Conservation (phyloP, 2,797 vertebrate species). For the Mormyrops boulengeri region DNA sequence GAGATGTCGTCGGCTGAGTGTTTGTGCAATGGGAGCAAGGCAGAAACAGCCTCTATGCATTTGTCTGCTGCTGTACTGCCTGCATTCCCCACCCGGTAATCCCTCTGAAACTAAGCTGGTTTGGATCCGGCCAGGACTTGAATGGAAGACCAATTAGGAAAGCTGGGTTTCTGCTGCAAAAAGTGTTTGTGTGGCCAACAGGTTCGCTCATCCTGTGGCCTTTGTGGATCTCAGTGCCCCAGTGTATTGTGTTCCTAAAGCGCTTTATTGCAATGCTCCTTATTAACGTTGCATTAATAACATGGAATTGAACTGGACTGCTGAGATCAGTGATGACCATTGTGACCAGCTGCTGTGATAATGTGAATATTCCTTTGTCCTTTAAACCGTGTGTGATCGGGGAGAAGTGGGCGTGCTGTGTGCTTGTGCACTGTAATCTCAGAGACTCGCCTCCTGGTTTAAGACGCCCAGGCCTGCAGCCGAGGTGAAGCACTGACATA, state of each 20-base stretch:
- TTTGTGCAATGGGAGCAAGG: no score
- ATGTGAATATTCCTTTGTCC: not conserved
- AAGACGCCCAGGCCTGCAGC: not conserved
- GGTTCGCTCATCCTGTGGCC: not conserved
- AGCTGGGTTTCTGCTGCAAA: not conserved
- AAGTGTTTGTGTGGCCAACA: not conserved
- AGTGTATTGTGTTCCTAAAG: not conserved
- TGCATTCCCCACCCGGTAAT: no score
- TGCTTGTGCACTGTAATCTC: not conserved
- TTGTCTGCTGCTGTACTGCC: no score
- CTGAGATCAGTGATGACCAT: not conserved
- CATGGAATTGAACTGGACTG: not conserved
- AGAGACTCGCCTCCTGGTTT: not conserved
- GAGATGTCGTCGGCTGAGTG: no score
- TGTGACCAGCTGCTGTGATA: not conserved
- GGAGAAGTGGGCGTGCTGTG: not conserved
- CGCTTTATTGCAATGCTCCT: not conserved
- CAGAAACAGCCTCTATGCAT: no score
- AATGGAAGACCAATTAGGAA: not conserved
- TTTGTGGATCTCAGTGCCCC: not conserved
- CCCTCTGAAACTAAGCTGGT: not conserved
- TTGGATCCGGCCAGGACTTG: not conserved
- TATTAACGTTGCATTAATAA: not conserved
- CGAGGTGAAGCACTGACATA: conserved; percentile 30
- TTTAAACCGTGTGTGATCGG: not conserved